phyloP scores from a whole-genome alignment of 1,140 invertebrate species.

The Eciton burchellii region DNA sequence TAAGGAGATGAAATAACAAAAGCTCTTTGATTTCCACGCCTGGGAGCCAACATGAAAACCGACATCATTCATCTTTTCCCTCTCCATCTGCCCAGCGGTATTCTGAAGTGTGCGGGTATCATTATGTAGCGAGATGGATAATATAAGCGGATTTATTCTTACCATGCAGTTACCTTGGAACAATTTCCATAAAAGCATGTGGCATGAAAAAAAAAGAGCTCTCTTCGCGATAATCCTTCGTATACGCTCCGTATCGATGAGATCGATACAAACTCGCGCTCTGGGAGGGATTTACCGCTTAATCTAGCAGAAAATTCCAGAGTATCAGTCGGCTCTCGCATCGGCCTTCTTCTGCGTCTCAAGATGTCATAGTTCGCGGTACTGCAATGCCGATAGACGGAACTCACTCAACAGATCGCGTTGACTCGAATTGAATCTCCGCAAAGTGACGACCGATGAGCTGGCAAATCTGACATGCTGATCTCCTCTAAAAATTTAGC shows the following conservation, averaged over 20 bases:
- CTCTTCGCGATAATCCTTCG: constrained; percentile 29
- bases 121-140: neutral
- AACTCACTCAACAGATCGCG: neutral
- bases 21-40: too few species aligned
- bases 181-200: constrained; percentile 40
- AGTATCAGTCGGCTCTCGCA: constrained; percentile 14
- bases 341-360: neutral
- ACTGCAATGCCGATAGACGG: neutral
- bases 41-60: too few species aligned
- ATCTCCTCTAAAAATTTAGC: too few species aligned
- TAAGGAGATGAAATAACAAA: too few species aligned
- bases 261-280: constrained; percentile 15
- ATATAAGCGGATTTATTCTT: constrained; percentile 42
- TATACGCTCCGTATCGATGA: constrained; percentile 49
- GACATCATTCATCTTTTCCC: too few species aligned
- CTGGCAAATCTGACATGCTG: too few species aligned
- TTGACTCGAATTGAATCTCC: constrained; percentile 9
- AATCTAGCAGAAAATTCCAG: constrained; percentile 52
- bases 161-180: constrained; percentile 42
- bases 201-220: constrained; percentile 5
- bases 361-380: constrained; percentile 13
- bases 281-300: constrained; percentile 42
- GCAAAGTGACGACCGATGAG: too few species aligned
- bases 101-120: too few species aligned
- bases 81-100: too few species aligned